A percentile compares a stretch with the other conserved stretches of the same genome.
phyloP scores from a whole-genome alignment of 2,113 vertebrate species.

The Ahaetulla prasina region DNA sequence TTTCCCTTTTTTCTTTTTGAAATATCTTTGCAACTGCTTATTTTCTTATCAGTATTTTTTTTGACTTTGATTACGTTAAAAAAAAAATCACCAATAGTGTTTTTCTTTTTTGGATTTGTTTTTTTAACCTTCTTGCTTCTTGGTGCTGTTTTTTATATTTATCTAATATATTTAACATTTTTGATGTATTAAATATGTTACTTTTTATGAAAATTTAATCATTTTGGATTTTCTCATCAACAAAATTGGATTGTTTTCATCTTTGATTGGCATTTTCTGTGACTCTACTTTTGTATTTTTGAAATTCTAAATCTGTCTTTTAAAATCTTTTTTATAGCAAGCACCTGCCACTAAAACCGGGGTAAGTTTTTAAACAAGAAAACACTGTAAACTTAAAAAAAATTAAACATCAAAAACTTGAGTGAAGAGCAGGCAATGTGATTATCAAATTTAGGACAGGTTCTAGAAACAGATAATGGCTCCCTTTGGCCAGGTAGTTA shows the following conservation, averaged over 20 bases:
- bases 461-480: not conserved
- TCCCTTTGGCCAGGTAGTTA: not conserved
- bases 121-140: constrained; percentile 64
- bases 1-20: constrained; percentile 57
- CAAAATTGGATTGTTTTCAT: constrained; percentile 63
- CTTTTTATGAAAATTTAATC: constrained; percentile 9
- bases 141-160: constrained; percentile 49
- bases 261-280: constrained; percentile 50
- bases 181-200: constrained; percentile 50
- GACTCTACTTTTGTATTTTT: constrained; percentile 45
- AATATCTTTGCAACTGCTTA: constrained; percentile 52
- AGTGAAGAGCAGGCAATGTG: not conserved
- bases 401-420: not conserved
- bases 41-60: constrained; percentile 47
- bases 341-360: constrained; percentile 83
- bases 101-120: constrained; percentile 55
- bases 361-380: constrained; percentile 72
- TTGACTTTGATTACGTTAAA: constrained; percentile 41
- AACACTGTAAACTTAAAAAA: not conserved
- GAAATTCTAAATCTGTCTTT: constrained; percentile 57
- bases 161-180: constrained; percentile 65
- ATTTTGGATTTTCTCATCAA: constrained; percentile 47
- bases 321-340: constrained; percentile 70
- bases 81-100: constrained; percentile 37
- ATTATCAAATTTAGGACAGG: not conserved